Evolutionary conservation across 2,797 vertebrate species (phyloP).

Genomic region (Spinibarbus caldwelli): DNA sequence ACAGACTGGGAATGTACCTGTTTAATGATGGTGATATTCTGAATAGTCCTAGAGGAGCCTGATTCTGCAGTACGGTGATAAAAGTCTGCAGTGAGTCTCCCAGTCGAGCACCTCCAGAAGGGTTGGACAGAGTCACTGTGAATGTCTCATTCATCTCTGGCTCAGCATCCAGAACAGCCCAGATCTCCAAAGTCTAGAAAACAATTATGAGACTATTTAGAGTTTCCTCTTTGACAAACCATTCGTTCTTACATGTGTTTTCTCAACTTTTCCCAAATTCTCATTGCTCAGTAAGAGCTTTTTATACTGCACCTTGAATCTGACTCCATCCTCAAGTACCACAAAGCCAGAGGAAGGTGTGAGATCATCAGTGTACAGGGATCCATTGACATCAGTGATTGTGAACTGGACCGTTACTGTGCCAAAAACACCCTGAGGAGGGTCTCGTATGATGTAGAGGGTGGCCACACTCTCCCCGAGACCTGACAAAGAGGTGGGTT

Average conservation of each 20-base stretch:
- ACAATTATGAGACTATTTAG: no score
- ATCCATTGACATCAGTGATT: constrained; percentile 87
- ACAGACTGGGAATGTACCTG: constrained; percentile 75
- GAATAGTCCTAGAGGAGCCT: constrained; percentile 92
- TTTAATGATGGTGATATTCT: constrained; percentile 85
- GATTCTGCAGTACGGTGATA: constrained; percentile 91
- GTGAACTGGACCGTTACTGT: constrained; percentile 87
- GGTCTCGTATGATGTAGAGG: constrained; percentile 87
- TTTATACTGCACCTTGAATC: constrained; percentile 83
- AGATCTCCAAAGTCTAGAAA: constrained; percentile 86
- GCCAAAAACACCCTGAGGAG: constrained; percentile 89
- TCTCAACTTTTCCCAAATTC: neutral
- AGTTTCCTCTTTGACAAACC: no score
- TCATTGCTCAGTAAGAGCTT: neutral
- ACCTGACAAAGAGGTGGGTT: constrained; percentile 83
- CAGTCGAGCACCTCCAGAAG: constrained; percentile 91
- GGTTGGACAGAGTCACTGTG: constrained; percentile 83
- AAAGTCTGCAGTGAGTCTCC: constrained; percentile 79
- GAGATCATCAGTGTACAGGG: constrained; percentile 84
- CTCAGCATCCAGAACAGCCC: constrained; percentile 90
- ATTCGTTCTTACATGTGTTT: neutral
- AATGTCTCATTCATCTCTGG: constrained; percentile 95
- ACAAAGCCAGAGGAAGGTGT: constrained; percentile 88
- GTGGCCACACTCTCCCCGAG: constrained; percentile 84
- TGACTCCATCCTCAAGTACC: constrained; percentile 90